A percentile compares a stretch with the other conserved stretches of the same genome.
Evolutionary conservation across 2,113 vertebrate species (phyloP).

Genomic region (Coptodon bakossiorum): DNA sequence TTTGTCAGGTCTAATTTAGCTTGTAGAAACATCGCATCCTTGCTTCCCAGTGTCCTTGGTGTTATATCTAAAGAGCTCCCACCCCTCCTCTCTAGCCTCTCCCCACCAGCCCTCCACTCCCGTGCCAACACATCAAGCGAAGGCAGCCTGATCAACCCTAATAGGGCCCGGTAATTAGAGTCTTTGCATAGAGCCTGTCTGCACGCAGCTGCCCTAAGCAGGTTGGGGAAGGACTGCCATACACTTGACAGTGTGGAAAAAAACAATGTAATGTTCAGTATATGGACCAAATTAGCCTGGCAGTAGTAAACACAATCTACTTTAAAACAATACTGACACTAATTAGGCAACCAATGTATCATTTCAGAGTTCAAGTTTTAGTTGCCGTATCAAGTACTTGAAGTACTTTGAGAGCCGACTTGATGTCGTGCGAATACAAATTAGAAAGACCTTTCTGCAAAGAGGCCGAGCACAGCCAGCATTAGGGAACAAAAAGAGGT

Average conservation of each 20-base stretch:
- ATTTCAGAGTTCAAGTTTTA: constrained; percentile 59
- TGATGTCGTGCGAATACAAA: constrained; percentile 49
- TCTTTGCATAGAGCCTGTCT: constrained; percentile 68
- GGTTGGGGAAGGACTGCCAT: constrained; percentile 64
- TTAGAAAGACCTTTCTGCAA: constrained; percentile 3
- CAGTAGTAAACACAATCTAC: constrained; percentile 72
- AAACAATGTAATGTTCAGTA: constrained; percentile 68
- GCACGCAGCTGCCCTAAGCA: constrained; percentile 58
- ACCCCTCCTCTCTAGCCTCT: not conserved
- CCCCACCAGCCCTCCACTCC: constrained; percentile 10
- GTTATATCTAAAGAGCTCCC: constrained; percentile 43
- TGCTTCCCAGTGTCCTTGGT: constrained; percentile 44
- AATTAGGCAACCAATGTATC: constrained; percentile 73
- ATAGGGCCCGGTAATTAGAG: constrained; percentile 73
- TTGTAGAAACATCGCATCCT: constrained; percentile 37
- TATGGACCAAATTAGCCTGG: constrained; percentile 70
- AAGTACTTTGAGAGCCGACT: constrained; percentile 39
- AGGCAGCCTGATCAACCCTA: constrained; percentile 70
- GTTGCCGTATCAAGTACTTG: constrained; percentile 39
- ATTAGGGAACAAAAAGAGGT: not conserved
- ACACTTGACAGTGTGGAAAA: constrained; percentile 69
- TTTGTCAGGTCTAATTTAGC: constrained; percentile 63
- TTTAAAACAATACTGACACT: constrained; percentile 75
- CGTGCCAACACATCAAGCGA: constrained; percentile 52
- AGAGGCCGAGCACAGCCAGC: not conserved